These are phyloP conservation scores for Leptinotarsa haldemani DNA, from an alignment of 2,888 invertebrate genomes.

Conservation along the genomic window DNA sequence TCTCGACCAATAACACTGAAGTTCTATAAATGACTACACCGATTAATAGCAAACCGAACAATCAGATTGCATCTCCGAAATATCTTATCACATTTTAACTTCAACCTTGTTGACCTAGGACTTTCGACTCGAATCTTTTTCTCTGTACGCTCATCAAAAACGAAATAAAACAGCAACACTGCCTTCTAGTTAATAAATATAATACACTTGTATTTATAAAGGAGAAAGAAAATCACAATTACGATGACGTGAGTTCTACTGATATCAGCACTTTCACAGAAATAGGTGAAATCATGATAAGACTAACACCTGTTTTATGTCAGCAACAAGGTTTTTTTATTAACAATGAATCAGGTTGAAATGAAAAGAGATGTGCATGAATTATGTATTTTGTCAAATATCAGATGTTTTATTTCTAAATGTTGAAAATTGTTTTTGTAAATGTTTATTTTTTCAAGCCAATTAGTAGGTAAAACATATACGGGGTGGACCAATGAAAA, in stretches of 20 bases:
- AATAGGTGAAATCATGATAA: background rate
- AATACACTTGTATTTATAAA: background rate
- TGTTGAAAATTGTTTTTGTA: too few relatives aligned
- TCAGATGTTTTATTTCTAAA: too few relatives aligned
- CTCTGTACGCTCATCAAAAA: background rate
- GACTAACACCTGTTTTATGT: background rate
- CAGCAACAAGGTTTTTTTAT: too few relatives aligned
- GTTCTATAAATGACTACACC: background rate
- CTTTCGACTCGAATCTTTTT: slow-evolving; percentile 1
- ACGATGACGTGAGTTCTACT: background rate
- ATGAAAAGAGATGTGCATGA: too few relatives aligned
- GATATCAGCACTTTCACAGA: background rate
- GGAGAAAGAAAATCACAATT: background rate
- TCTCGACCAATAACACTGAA: background rate
- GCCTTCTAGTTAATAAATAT: background rate
- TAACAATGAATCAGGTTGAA: too few relatives aligned
- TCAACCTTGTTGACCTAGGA: background rate
- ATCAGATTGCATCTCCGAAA: background rate
- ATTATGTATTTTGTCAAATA: too few relatives aligned
- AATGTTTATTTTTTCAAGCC: too few relatives aligned
- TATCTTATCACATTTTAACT: background rate
- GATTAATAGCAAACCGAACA: background rate
- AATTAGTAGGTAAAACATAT: too few relatives aligned
- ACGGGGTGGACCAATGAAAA: too few relatives aligned
- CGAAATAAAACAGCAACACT: background rate